These are phyloP conservation scores for Petrolisthes manimaculis DNA, from an alignment of 2,888 invertebrate species.

Conservation along the genomic window DNA sequence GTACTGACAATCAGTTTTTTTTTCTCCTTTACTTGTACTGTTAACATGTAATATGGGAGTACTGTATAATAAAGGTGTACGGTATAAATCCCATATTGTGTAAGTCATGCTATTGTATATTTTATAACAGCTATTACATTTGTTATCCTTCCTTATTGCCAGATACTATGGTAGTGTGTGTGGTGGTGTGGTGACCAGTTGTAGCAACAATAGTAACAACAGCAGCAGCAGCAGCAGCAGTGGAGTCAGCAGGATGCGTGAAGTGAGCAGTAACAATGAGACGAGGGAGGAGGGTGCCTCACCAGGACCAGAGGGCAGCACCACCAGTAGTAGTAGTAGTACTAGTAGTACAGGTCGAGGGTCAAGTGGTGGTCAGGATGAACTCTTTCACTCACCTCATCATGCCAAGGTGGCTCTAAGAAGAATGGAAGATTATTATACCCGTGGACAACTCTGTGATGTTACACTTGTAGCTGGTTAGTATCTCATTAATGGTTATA, in stretches of 20 bases:
- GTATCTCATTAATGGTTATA: not conserved
- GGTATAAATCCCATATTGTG: too few species aligned
- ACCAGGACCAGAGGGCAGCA: not conserved
- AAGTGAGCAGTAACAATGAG: not conserved
- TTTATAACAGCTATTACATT: not conserved
- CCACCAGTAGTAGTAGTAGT: not conserved
- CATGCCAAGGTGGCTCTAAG: slow-evolving; percentile 59
- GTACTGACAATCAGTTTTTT: too few species aligned
- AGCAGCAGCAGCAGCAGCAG: slow-evolving; percentile 5
- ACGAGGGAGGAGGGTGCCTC: not conserved
- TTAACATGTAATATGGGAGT: too few species aligned
- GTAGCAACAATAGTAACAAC: too few species aligned
- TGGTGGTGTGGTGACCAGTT: not conserved
- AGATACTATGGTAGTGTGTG: slow-evolving; percentile 6
- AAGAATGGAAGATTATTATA: slow-evolving; percentile 59
- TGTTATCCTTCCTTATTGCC: not conserved
- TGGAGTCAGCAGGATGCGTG: not conserved
- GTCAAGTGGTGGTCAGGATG: slow-evolving; percentile 45
- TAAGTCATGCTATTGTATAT: too few species aligned
- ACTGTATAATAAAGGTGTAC: too few species aligned
- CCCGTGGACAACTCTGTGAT: slow-evolving; percentile 63
- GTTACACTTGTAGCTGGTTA: slow-evolving; percentile 63
- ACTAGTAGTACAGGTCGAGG: slow-evolving; percentile 2
- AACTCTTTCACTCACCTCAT: slow-evolving; percentile 58
- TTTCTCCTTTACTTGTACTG: too few species aligned